A percentile compares a stretch with the other conserved stretches of the same genome.
Conservation (phyloP, 2,888 invertebrate genomes). For the Malachius bipustulatus region DNA sequence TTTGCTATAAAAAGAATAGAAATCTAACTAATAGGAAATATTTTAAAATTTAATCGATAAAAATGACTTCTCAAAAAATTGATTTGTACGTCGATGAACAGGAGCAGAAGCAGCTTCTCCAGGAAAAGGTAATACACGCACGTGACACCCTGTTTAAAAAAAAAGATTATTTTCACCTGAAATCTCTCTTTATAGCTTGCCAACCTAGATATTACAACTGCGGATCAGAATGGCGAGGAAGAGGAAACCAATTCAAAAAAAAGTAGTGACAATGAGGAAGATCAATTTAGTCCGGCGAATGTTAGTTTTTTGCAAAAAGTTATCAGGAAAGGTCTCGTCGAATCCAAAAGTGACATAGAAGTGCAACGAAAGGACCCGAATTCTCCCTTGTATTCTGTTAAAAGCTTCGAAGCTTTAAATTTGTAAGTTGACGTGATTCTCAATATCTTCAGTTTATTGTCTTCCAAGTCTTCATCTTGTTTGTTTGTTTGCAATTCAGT, state of each 20-base stretch:
- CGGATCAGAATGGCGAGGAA: conserved; percentile 9
- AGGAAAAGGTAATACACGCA: conserved; percentile 33
- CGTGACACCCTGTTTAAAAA: neutral
- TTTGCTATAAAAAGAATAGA: too few relatives aligned
- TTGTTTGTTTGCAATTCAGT: too few relatives aligned
- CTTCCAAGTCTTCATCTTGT: too few relatives aligned
- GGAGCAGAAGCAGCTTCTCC: conserved; percentile 34
- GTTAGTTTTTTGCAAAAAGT: conserved; percentile 82
- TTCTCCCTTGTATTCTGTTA: conserved; percentile 88
- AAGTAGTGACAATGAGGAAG: conserved; percentile 13
- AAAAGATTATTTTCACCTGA: neutral
- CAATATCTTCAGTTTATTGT: too few relatives aligned
- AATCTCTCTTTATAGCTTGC: neutral
- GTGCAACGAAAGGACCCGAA: conserved; percentile 84
- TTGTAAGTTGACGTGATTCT: conserved; percentile 53
- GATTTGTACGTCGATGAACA: conserved; percentile 42
- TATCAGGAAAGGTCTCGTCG: conserved; percentile 77
- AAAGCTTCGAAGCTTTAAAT: conserved; percentile 76
- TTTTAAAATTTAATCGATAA: conserved; percentile 10
- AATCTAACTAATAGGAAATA: too few relatives aligned
- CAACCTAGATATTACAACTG: neutral
- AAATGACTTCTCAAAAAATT: conserved; percentile 34
- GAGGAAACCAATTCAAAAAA: conserved; percentile 5
- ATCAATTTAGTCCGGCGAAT: conserved; percentile 56
- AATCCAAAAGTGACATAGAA: conserved; percentile 78